phyloP scores from a whole-genome alignment of 2,113 vertebrate species.

The Hyla sarda region DNA sequence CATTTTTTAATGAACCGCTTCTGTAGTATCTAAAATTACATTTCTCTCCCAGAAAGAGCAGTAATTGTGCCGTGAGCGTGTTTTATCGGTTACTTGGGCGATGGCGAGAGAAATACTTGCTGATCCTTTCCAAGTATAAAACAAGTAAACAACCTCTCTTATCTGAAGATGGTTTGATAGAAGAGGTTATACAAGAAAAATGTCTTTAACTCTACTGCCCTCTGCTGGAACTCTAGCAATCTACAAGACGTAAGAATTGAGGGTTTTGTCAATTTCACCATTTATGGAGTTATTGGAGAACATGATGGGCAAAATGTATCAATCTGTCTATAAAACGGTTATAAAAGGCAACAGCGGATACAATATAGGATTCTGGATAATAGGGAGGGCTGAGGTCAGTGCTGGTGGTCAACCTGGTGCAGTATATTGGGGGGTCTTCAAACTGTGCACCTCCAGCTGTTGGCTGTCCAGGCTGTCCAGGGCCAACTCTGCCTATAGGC shows the following conservation, averaged over 20 bases:
- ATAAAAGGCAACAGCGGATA: too few relatives aligned
- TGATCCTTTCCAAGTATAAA: slow-evolving; percentile 1
- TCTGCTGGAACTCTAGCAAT: slow-evolving; percentile 16
- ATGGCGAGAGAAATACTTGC: not conserved
- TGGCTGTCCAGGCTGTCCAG: too few relatives aligned
- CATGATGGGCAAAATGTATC: not conserved
- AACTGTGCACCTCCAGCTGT: too few relatives aligned
- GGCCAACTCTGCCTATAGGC: too few relatives aligned
- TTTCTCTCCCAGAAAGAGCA: not conserved
- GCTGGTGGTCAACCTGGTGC: too few relatives aligned
- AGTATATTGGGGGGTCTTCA: too few relatives aligned
- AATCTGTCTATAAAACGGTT: not conserved
- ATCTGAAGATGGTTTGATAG: not conserved
- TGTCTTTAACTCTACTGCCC: slow-evolving; percentile 36
- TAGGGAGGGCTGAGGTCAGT: too few relatives aligned
- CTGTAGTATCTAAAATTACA: not conserved
- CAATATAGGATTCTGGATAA: too few relatives aligned
- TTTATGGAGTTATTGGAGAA: not conserved
- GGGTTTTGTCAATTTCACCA: not conserved
- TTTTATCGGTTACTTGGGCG: not conserved
- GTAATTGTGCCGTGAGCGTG: not conserved
- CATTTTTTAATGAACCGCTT: not conserved
- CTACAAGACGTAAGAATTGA: too few relatives aligned
- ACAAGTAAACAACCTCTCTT: slow-evolving; percentile 6
- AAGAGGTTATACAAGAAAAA: not conserved